Evolutionary conservation across 1,140 invertebrate genomes (phyloP).

Genomic region (Arion vulgaris): DNA sequence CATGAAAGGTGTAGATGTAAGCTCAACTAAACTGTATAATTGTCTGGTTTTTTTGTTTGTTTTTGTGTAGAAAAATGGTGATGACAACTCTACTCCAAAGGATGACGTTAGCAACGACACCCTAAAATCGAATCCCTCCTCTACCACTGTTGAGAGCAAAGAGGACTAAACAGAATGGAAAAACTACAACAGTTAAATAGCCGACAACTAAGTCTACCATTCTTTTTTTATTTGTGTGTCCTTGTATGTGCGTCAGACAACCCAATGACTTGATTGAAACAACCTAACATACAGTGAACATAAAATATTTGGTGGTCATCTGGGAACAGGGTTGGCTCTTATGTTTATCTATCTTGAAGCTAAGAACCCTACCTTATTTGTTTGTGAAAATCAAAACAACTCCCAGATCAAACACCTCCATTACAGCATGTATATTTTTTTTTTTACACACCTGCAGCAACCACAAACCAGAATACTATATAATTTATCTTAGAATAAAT

Average conservation of each 20-base stretch:
- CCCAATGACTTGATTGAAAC: constrained; percentile 37
- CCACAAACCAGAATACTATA: background rate
- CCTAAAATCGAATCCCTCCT: constrained; percentile 30
- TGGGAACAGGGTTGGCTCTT: constrained; percentile 35
- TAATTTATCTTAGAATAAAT: background rate
- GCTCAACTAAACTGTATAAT: background rate
- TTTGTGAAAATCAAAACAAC: background rate
- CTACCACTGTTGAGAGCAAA: constrained; percentile 29
- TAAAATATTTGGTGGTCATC: constrained; percentile 23
- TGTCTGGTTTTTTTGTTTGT: background rate
- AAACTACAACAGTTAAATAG: background rate
- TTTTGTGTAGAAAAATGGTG: background rate
- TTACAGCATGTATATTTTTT: background rate
- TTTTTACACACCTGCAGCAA: background rate
- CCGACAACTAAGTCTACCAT: constrained; percentile 10
- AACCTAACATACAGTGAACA: constrained; percentile 14
- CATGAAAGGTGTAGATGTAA: too few species aligned
- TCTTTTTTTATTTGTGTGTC: constrained; percentile 22
- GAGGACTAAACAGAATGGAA: constrained; percentile 2
- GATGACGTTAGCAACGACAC: constrained; percentile 32
- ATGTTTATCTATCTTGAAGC: constrained; percentile 1
- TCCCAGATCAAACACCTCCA: background rate
- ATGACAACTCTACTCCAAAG: constrained; percentile 2
- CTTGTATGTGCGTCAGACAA: constrained; percentile 32
- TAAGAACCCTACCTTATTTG: constrained; percentile 16